Percentiles rank a stretch among this genome's conserved stretches.
Conservation (phyloP, 1,140 invertebrate species). For the Temnothorax longispinosus region DNA sequence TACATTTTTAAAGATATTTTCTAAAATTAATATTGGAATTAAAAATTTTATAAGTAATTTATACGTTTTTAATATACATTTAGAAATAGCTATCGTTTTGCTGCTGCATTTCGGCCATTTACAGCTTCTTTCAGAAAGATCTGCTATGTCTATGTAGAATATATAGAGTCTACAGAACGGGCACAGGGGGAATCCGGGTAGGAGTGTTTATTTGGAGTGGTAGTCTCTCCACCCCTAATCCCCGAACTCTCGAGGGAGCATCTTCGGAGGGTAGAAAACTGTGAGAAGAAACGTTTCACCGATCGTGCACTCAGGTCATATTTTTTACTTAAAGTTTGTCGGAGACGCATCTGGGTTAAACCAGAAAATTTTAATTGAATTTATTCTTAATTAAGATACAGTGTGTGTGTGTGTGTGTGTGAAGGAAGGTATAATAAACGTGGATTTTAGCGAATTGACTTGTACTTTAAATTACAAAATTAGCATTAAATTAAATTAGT, state of each 20-base stretch:
- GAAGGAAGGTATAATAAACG: not conserved
- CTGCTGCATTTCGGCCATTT: not conserved
- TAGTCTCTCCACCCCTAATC: constrained; percentile 83
- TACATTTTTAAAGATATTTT: not conserved
- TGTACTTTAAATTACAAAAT: not conserved
- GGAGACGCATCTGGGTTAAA: not conserved
- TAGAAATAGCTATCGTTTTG: not conserved
- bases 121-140: not conserved
- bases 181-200: constrained; percentile 64
- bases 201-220: constrained; percentile 85
- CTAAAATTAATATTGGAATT: not conserved
- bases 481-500: no score
- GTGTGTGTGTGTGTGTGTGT: no score
- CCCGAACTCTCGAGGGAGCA: constrained; percentile 76
- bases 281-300: constrained; percentile 59
- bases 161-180: constrained; percentile 39
- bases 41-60: not conserved
- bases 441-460: not conserved
- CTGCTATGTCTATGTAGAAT: constrained; percentile 2
- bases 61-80: not conserved
- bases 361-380: constrained; percentile 23
- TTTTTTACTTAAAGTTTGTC: constrained; percentile 65
- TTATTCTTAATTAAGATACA: constrained; percentile 17
- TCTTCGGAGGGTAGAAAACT: constrained; percentile 77
- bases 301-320: constrained; percentile 41